Evolutionary conservation across 1,140 invertebrate genomes (phyloP), one percentile per base, ranked within the genome.

Genomic region (Cydia fagiglandana): DNA sequence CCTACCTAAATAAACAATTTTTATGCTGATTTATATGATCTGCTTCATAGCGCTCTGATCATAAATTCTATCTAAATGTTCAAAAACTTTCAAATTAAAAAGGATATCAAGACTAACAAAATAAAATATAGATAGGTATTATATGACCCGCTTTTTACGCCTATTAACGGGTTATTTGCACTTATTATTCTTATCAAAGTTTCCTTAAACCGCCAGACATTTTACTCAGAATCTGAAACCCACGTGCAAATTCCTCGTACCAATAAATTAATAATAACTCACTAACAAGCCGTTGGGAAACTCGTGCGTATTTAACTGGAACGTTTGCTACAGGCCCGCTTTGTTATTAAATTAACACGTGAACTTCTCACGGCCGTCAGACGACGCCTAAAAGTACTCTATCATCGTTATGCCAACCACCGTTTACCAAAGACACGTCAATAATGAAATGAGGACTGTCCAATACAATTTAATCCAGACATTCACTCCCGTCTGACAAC

Each of bases 191-290:
- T 53, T 56, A 17, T 17, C 53, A 56, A 61, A 61, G 5, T 61
- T 56, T 56, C n/a, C 53, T 20, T 9, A 15, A 61, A 61, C 20
- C 56, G 53, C 15, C 53, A 56, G 53, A 17, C 20, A 61, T 24
- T 61, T 61, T 61, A 61, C 56, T 24, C 17, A 61, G 20, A 10
- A 61, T 24, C 56, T 7, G 7, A 7, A 61, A 61, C 30, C 24
- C 73, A 74, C 73, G 24, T 53, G 47, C 73, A 53, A 74, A 70
- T 70, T 70, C 66, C 66, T 17, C 66, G 66, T 56, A 41, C 30
- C 74, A 64, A 75, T 75, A 75, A 75, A 75, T 75, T 75, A 75
- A 75, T 75, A 75, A 75, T 61, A 61, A 75, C 74, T 41, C 56
- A 61, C 74, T 75, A 75, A 75, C 50, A 56, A 75, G 74, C 24